Base-by-base conservation (phyloP, 2,888 invertebrate genomes). In the Xestia ashworthii region DNA sequence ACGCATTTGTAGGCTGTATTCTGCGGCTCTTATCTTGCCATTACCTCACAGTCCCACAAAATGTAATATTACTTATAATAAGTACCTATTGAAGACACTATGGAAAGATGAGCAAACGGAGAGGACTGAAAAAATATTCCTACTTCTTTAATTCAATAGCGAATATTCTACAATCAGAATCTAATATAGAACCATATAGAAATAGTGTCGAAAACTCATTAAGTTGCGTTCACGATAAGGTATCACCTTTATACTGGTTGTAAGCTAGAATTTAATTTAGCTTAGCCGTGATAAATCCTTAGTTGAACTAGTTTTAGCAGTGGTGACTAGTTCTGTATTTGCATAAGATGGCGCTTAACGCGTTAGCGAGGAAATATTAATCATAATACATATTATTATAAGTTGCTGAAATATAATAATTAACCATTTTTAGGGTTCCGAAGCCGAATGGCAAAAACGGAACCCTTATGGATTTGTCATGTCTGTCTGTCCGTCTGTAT, bases 1-100 rank as follows among this genome's bases (percentile, higher is more conserved):
- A 88, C 84, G 88, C 90, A 93, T 92, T 91, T 81, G 89, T 89
- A 91, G 84, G 87, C 91, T 69, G 11, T 60, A 46, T 78, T 82
- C 78, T 76, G 70, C 81, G 64, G 64, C 81, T 75, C 88, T 90
- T 91, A 92, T 92, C 91, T 90, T 78, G 50, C 60, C 85, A 88
- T 89, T 88, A 87, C 86, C 73, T 71, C 76, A 74, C 74, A 83
- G 76, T 80, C 76, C 75, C 75, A 80, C 87, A 80, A 84, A 83
- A 86, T 70, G 69, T 78, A 67, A 69, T 79, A 71, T 73, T 79
- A 86, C 60, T 72, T 74, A 82, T 78, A 70, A 66, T 60, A 66
- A 50, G 44, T 58, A 72, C 46, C 46, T 16, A 71, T 76, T 58
- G 22, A 58, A 79, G 22, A 9, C 38, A 65, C 60, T 48, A 44